Evolutionary conservation across 2,113 vertebrate species (phyloP), one percentile per base, ranked within the genome.

Genomic region (Hydropotes inermis): DNA sequence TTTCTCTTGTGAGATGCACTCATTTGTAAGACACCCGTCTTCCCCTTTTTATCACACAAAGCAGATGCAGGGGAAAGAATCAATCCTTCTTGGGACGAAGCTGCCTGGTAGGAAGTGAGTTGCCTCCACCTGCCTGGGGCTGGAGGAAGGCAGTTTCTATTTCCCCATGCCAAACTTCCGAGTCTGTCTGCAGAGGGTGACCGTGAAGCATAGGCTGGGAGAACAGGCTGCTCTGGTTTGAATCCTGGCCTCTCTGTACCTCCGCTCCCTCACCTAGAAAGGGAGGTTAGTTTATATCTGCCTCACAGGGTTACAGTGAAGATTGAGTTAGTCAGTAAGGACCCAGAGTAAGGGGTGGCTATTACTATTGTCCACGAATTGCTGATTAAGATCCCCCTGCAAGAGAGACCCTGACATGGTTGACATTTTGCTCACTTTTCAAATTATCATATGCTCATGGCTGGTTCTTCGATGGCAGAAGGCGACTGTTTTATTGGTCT

Each of bases 111-210:
- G 27, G 50, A 67, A 55, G 67, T 8, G 33, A 91, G 19, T 16
- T 58, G 28, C 74, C 30, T n/a, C 50, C 19, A 7, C 23, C 23
- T 36, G 9, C 54, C 78, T 23, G 14, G 39, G 45, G 67, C n/a
- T 25, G 9, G n/a, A 67, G 27, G 30, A 36, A 43, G n/a, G 76
- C 2, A 3, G 17, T 25, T 54, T 76, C 79, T 15, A 4, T 54
- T 36, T 43, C 21, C 55, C 45, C 33, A n/a, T 0, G 12, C 36
- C 12, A 19, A 0, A n/a, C 14, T n/a, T 47, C 12, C 21, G 3
- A 1, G 15, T n/a, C 39, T 74, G 67, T 55, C 17, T 1, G 1
- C 1, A 3, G 30, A 47, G 64, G 17, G 45, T 6, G n/a, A 4
- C 30, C 1, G 0, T 19, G 14, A 23, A 78, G 33, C 74, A 50